Base-by-base conservation (phyloP, 2,797 vertebrate species). In the Malacoraja senta region DNA sequence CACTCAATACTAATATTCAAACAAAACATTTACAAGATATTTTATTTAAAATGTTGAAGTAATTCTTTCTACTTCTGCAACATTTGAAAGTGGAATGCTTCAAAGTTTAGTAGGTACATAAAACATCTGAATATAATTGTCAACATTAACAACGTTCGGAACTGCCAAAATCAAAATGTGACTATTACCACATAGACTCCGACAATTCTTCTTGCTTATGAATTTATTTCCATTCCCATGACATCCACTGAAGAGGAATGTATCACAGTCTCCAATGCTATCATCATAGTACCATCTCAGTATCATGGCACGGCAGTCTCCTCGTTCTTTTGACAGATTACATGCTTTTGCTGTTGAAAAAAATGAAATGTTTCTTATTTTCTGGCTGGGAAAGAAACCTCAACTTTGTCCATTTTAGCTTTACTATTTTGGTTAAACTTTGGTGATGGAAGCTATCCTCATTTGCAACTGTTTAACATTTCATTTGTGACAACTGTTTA, bases 171-270 rank as follows among this genome's bases (percentile, higher is more conserved):
- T 74, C 3, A n/a, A 76, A 76, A 76, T 26, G 44, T 8, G 21
- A 92, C 8, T 53, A 15, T 53, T 92, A 92, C 90, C 90, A 26
- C 90, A 92, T 53, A 92, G 90, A 1, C 12, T 74, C 38, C 12
- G 35, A 76, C 90, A 92, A 6, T 13, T 9, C 35, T 58, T 92
- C 24, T 19, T 76, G 68, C 1, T 12, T 15, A 44, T 65, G 58
- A 92, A 92, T 58, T 92, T 21, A 26, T 92, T 92, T 92, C 90
- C 90, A 74, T 92, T 92, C 26, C 90, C 90, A n/a, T 92, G 90
- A 38, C 90, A 92, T 29, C 90, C 90, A 29, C 71, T 76, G 71
- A 15, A 92, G 71, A 92, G 26, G 26, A 92, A 92, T 1, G 68
- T 76, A 17, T 92, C 71, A 9, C 90, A 92, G 10, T 8, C 12